Evolutionary conservation across 1,140 invertebrate genomes (phyloP), one percentile per base, ranked within the genome.

Genomic region (Trichogramma pretiosum): DNA sequence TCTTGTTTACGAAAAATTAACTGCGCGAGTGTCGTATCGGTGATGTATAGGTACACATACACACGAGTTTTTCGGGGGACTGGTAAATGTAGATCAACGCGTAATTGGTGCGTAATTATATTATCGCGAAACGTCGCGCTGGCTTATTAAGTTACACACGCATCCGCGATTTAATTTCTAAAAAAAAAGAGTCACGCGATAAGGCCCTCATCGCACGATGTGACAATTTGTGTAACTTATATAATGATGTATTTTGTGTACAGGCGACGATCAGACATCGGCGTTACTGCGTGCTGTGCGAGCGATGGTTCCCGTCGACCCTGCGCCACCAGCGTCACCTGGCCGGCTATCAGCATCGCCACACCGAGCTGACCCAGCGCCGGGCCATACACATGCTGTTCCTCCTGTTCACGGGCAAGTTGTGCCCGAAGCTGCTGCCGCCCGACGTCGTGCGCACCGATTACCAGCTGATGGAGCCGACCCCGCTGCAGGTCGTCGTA

Each of bases 381-480:
- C 62, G 70, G 54, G 71, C 69, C 8, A 67, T 73, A 35, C 71
- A 73, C 35, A 61, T 70, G 14, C 56, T 73, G 23, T 73, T 72
- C 22, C 71, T 67, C 34, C 54, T 73, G 8, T 72, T 73, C 34
- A 73, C 71, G 33, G 70, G 70, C 1, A 69, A 65, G 38, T 63
- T 62, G 8, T 73, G 71, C 47, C 65, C 71, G 2, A 65, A 60
- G 44, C 54, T 73, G 21, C 39, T 67, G 21, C 65, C 68, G 26
- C 60, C 68, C 1, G 63, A 65, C 41, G 48, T 67, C 10, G 56
- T 54, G 26, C 55, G 63, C 44, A 65, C 50, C 11, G 67, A 72
- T 42, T 70, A 62, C 55, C 52, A 60, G 33, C 55, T 62, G 14
- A 68, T 67, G 9, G 70, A 73, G 52, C 56, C 62, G 17, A 72